Evolutionary conservation across 1,140 invertebrate genomes (phyloP), one percentile per base, ranked within the genome.

Genomic region (Drosophila bifasciata): DNA sequence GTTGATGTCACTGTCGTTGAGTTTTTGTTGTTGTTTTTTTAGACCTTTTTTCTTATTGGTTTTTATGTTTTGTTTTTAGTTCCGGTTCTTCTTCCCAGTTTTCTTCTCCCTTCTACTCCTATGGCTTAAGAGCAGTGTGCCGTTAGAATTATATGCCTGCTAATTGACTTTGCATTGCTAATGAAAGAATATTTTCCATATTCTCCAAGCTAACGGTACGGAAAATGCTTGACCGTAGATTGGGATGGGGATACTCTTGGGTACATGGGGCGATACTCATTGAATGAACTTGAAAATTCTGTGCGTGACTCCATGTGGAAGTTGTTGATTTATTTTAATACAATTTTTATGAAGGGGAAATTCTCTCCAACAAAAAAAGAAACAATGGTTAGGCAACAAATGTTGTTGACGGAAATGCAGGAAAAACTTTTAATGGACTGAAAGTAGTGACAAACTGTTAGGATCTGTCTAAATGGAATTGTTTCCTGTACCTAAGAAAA

Each of bases 121-220:
- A 25, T 25, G 23, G 8, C 28, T 32, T 32, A 9, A 2, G 32
- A 28, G 19, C 72, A 44, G 40, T 61, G 16, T 77, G 60, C 81
- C 83, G 81, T 88, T 86, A 88, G 67, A 70, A 62, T 75, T 60
- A 58, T 62, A 57, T 68, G 64, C 57, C 74, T 71, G 64, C 81
- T 86, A 86, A 86, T 86, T 86, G 81, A 81, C 61, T 44, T 41
- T 13, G 52, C 41, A 28, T 80, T 17, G 53, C 80, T 76, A 85
- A 84, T 85, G 80, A 85, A 84, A 85, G 71, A 79, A 76, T 56
- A 64, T 76, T 76, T 71, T 75, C 76, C 9, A 36, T 36, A 32
- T 49, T 71, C 51, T 60, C 63, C 73, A 76, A 81, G 36, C 79
- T 85, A 85, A 88, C 81, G 81, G 83, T 66, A 64, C 52, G 56